These are phyloP conservation scores for Campopleginae sp. DNA, from an alignment of 2,888 invertebrate species.

Conservation along the genomic window DNA sequence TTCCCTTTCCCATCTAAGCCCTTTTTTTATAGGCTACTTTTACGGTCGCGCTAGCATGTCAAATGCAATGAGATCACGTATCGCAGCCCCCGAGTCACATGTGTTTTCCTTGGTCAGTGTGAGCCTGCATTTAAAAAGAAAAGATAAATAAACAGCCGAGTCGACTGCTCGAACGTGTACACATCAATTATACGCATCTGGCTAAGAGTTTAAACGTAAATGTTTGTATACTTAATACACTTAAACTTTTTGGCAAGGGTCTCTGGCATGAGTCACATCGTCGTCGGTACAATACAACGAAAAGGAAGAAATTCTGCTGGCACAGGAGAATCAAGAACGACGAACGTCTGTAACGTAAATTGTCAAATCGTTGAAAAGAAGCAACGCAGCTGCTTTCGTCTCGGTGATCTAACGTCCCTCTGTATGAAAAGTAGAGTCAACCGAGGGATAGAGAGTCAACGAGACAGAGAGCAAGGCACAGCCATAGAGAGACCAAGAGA, in stretches of 20 bases:
- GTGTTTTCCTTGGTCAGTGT: not conserved
- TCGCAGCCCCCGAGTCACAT: not conserved
- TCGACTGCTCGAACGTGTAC: not conserved
- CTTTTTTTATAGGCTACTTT: not conserved
- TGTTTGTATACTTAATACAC: not conserved
- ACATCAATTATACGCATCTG: slow-evolving; percentile 15
- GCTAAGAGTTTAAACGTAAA: not conserved
- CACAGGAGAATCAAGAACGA: slow-evolving; percentile 17
- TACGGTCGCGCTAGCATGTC: not conserved
- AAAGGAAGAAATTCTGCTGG: slow-evolving; percentile 13
- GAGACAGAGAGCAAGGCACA: slow-evolving; percentile 48
- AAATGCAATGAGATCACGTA: not conserved
- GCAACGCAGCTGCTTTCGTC: slow-evolving; percentile 28
- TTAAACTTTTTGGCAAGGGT: not conserved
- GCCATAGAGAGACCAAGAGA: slow-evolving; percentile 59
- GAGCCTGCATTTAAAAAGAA: not conserved
- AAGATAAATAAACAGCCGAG: not conserved
- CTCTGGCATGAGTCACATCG: not conserved
- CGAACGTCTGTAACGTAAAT: slow-evolving; percentile 34
- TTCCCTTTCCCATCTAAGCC: not conserved
- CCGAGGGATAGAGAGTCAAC: not conserved
- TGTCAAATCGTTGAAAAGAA: slow-evolving; percentile 40
- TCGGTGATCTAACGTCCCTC: slow-evolving; percentile 9
- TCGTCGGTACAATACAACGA: not conserved
- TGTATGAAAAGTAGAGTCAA: slow-evolving; percentile 3